A percentile compares a stretch with the other conserved stretches of the same genome.
phyloP scores from a whole-genome alignment of 2,797 vertebrate species.

The Uromys caudimaculatus region DNA sequence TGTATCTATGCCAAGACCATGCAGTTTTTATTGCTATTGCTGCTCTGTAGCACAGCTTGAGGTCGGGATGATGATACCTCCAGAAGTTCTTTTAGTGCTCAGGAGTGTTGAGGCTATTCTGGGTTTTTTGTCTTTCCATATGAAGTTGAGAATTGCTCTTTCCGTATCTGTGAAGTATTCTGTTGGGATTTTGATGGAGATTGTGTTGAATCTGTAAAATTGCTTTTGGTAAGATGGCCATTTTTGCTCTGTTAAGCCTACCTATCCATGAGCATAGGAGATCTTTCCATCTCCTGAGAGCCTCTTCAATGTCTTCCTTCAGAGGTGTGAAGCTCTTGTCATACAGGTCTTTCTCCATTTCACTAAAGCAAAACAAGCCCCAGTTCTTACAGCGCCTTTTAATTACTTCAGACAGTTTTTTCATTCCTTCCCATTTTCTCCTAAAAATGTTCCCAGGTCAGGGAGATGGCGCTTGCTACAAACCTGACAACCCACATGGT shows the following conservation, averaged over 20 bases:
- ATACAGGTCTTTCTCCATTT: not conserved
- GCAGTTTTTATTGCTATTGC: not conserved
- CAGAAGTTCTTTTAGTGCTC: too few species aligned
- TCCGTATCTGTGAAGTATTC: not conserved
- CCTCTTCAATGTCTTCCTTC: too few species aligned
- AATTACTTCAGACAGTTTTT: not conserved
- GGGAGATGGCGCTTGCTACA: too few species aligned
- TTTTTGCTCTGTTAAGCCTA: not conserved
- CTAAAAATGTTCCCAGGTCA: not conserved
- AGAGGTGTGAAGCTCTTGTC: not conserved
- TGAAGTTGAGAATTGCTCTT: not conserved
- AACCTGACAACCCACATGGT: not conserved
- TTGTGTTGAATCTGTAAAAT: not conserved
- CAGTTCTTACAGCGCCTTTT: not conserved
- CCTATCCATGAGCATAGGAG: too few species aligned
- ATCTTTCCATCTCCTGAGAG: too few species aligned
- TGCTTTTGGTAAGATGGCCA: not conserved
- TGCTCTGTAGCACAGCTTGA: not conserved
- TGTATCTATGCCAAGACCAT: not conserved
- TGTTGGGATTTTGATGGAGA: not conserved
- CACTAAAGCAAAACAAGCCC: not conserved
- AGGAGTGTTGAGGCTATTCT: not conserved
- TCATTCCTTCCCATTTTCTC: not conserved
- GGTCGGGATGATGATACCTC: not conserved
- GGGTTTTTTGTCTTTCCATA: not conserved